A percentile compares a stretch with the other conserved stretches of the same genome.
Evolutionary conservation across 2,113 vertebrate species (phyloP).

Genomic region (Macrotus californicus): DNA sequence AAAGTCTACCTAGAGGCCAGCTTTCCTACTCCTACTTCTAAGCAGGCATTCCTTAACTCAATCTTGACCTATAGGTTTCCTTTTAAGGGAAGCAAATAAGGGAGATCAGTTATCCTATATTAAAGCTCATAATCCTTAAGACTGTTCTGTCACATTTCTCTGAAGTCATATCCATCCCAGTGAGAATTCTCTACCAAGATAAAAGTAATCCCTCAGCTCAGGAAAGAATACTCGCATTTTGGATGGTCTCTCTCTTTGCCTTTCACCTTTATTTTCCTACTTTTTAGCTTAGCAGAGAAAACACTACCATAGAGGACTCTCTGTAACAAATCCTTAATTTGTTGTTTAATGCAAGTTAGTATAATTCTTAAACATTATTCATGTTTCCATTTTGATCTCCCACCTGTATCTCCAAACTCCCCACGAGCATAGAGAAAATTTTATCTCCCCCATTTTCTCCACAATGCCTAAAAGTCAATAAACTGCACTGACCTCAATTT

Average conservation of each 20-base stretch:
- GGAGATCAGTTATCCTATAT: background rate
- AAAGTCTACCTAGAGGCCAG: background rate
- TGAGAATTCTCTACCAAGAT: slow-evolving; percentile 10
- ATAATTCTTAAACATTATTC: slow-evolving; percentile 23
- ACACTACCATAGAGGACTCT: background rate
- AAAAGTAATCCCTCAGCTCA: background rate
- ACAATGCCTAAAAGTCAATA: background rate
- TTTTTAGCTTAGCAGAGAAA: slow-evolving; percentile 37
- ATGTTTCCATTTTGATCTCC: background rate
- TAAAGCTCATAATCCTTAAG: slow-evolving; percentile 36
- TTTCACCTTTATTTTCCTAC: background rate
- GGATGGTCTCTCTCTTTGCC: background rate
- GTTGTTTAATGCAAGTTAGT: background rate
- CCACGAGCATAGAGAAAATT: background rate
- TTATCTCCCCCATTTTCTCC: background rate
- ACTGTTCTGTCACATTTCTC: background rate
- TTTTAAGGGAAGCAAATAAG: background rate
- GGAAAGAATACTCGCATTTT: background rate
- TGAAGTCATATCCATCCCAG: background rate
- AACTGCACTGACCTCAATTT: background rate
- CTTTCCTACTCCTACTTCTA: background rate
- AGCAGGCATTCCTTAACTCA: background rate
- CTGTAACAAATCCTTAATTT: background rate
- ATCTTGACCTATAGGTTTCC: background rate
- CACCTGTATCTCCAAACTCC: background rate